phyloP scores from a whole-genome alignment of 2,888 invertebrate genomes.

The Cotesia congregata region DNA sequence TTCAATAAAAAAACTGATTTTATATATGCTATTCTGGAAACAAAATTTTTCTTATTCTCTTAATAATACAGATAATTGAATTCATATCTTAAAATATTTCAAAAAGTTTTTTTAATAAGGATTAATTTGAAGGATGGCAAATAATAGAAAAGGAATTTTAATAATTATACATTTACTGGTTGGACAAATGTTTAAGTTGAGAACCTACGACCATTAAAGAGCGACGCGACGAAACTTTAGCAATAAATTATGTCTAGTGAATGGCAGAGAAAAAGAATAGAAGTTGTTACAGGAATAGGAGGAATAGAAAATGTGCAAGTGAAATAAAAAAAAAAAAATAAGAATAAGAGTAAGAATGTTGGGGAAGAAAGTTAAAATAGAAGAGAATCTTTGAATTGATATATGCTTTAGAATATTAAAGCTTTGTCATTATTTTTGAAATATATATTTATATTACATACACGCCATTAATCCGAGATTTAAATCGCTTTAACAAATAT shows the following conservation, averaged over 20 bases:
- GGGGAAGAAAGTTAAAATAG: conserved; percentile 22
- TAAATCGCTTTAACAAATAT: not conserved
- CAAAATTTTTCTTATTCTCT: no score
- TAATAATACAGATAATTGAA: no score
- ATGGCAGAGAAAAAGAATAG: conserved; percentile 44
- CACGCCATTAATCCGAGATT: not conserved
- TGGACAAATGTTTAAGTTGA: conserved; percentile 40
- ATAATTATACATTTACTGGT: conserved; percentile 20
- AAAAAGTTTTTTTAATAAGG: not conserved
- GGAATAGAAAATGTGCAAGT: conserved; percentile 25
- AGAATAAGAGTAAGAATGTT: conserved; percentile 15
- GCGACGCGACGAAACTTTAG: conserved; percentile 52
- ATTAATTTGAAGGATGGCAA: not conserved
- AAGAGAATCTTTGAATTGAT: not conserved
- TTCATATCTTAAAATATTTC: no score
- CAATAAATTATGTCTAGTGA: conserved; percentile 52
- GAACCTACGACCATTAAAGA: conserved; percentile 51
- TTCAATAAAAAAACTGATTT: no score
- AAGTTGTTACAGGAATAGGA: not conserved
- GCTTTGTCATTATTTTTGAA: not conserved
- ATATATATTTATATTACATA: not conserved
- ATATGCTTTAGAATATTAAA: not conserved
- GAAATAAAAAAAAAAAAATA: conserved; percentile 29
- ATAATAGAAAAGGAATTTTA: conserved; percentile 13
- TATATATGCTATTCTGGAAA: no score